Base-by-base conservation (phyloP, 1,140 invertebrate genomes). In the Colletes gigas region DNA sequence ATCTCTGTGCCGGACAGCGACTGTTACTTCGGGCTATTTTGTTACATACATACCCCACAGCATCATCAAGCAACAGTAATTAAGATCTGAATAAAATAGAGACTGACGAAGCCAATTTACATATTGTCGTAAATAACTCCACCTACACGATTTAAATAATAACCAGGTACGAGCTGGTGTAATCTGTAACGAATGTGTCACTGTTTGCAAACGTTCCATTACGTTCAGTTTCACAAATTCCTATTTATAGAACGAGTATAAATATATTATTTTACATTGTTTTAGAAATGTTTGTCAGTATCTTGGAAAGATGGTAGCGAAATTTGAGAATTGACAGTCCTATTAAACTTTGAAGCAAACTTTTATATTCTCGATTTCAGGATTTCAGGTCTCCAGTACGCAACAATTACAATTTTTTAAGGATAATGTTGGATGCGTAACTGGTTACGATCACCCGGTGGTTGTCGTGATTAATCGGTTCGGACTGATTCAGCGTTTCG, bases 31-130 rank as follows among this genome's bases (percentile, higher is more conserved):
- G n/a, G 62, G 72, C 72, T 10, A 17, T 17, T 15, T 14, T 21
- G 62, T 75, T 66, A 75, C 17, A 54, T 3, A 19, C 8, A 7
- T 75, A 66, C 47, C 62, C 60, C 30, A 12, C 60, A 21, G 72
- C 47, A 14, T 66, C 30, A 14, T 19, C n/a, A 12, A 54, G 41
- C 17, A 47, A 52, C 47, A 12, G n/a, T 6, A 54, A 75, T 66
- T 66, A 66, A 69, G 17, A 50, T 19, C 1, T 15, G 8, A n/a
- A 70, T 54, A 59, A 52, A 63, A 75, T 15, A 44, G 50, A 3
- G 10, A 44, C 12, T 50, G n/a, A 41, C 4, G n/a, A 21, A 7
- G 1, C 47, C 30, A 54, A 66, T 75, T 19, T 66, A 44, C 50
- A 17, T 71, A 4, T 30, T 1, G 15, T 47, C 12, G 4, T 19